Percentiles rank a stretch among this genome's conserved stretches.
Conservation (phyloP, 2,888 invertebrate species). For the Nomada fabriciana region DNA sequence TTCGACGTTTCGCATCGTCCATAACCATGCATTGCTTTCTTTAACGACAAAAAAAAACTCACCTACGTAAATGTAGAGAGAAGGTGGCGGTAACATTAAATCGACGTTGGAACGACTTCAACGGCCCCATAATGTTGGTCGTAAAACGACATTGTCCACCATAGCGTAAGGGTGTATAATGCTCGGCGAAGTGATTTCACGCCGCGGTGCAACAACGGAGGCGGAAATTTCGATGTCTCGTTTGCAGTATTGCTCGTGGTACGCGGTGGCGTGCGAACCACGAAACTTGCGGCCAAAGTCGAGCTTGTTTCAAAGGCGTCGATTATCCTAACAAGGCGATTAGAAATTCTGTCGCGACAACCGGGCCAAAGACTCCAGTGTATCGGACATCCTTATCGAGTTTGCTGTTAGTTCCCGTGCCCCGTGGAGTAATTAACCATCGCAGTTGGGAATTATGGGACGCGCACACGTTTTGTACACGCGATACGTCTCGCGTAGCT, state of each 20-base stretch:
- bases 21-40: background rate
- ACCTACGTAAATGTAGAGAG: background rate
- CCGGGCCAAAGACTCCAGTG: conserved; percentile 22
- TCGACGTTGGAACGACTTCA: conserved; percentile 24
- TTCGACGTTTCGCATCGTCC: background rate
- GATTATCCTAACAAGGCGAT: conserved; percentile 58
- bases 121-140: conserved; percentile 9
- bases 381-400: conserved; percentile 47
- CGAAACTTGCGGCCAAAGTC: conserved; percentile 24
- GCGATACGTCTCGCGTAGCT: background rate
- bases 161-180: conserved; percentile 8
- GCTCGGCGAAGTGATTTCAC: conserved; percentile 38
- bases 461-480: conserved; percentile 23
- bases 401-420: conserved; percentile 36
- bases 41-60: background rate
- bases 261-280: conserved; percentile 10
- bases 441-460: conserved; percentile 39
- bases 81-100: conserved; percentile 3
- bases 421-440: conserved; percentile 48
- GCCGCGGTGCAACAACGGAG: conserved; percentile 4
- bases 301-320: conserved; percentile 54
- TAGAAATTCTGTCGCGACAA: conserved; percentile 60
- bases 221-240: conserved; percentile 19
- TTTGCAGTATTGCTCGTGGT: background rate
- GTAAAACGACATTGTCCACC: conserved; percentile 14